Base-by-base conservation (phyloP, 2,113 vertebrate genomes). In the Accipiter virgatus region DNA sequence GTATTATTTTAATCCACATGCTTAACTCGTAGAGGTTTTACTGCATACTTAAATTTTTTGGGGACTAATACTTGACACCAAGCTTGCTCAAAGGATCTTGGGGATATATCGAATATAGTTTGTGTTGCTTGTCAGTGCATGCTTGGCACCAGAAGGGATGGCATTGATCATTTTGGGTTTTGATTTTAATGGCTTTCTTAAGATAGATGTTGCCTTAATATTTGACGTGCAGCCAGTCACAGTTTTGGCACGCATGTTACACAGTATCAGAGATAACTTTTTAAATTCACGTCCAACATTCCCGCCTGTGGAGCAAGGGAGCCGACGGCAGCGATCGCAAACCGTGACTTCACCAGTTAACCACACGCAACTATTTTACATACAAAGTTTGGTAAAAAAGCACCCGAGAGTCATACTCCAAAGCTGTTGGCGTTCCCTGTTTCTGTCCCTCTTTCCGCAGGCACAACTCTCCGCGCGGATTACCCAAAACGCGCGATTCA, bases 301-400 rank as follows among this genome's bases (percentile, higher is more conserved):
- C 8, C 65, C 13, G 5, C 45, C 38, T 21, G 6, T 6, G 18
- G 59, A 55, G 14, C n/a, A 58, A 34, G 5, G 7, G 13, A 29
- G n/a, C 17, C 1, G 1, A 8, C 29, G 4, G 11, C 0, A 0
- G 10, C 0, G 0, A 20, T 65, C 22, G 23, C 61, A 36, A 19
- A 29, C 40, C 23, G 3, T 8, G 59, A 34, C 4, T 40, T 29
- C 42, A 29, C 11, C 20, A 38, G 19, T 82, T 85, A 55, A 55
- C 38, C 32, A 16, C 55, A 18, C 5, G 2, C 2, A 3, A 8
- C 43, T 31, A 11, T 36, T 62, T 38, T 19, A 10, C 2, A 0
- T 7, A 17, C 7, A 38, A 29, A 47, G 34, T 22, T 22, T 16
- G 8, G 29, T 9, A 8, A 26, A 27, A 25, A 27, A 0, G 2